Conservation (phyloP, 2,888 invertebrate species). For the Caenorhabditis wallacei region DNA sequence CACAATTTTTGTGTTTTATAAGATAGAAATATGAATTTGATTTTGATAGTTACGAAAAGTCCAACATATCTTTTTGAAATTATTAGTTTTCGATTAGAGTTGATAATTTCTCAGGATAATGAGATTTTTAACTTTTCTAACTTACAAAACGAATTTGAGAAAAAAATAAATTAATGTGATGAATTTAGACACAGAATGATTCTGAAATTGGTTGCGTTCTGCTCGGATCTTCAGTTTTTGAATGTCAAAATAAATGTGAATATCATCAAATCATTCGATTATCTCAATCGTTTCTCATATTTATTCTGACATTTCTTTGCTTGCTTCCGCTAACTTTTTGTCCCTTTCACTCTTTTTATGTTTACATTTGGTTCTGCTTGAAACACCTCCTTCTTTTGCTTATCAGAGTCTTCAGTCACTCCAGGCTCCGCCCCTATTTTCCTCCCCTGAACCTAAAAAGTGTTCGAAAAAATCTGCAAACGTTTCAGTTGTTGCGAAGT, state of each 20-base stretch:
- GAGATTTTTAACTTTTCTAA: no score
- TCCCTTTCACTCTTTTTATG: slow-evolving; percentile 26
- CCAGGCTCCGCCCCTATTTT: slow-evolving; percentile 55
- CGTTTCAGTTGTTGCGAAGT: slow-evolving; percentile 80
- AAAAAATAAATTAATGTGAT: no score
- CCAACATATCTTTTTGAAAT: no score
- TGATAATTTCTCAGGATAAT: no score
- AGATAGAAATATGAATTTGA: no score
- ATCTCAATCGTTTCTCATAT: slow-evolving; percentile 28
- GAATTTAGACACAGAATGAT: no score
- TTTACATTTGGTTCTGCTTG: slow-evolving; percentile 59
- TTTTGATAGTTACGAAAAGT: no score
- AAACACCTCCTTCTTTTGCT: slow-evolving; percentile 34
- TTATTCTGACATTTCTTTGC: slow-evolving; percentile 4
- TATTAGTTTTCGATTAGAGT: no score
- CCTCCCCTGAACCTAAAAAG: slow-evolving; percentile 38
- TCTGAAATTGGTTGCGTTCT: slow-evolving; percentile 2
- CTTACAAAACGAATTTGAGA: no score
- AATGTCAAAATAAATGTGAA: not conserved
- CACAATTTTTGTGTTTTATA: no score
- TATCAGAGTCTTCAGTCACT: slow-evolving; percentile 33
- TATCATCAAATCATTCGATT: not conserved
- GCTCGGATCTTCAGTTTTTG: slow-evolving; percentile 8
- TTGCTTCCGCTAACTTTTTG: slow-evolving; percentile 37
- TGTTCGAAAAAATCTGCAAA: slow-evolving; percentile 28